Base-by-base conservation (phyloP, 2,888 invertebrate genomes). In the Tolmerus cingulatus region DNA sequence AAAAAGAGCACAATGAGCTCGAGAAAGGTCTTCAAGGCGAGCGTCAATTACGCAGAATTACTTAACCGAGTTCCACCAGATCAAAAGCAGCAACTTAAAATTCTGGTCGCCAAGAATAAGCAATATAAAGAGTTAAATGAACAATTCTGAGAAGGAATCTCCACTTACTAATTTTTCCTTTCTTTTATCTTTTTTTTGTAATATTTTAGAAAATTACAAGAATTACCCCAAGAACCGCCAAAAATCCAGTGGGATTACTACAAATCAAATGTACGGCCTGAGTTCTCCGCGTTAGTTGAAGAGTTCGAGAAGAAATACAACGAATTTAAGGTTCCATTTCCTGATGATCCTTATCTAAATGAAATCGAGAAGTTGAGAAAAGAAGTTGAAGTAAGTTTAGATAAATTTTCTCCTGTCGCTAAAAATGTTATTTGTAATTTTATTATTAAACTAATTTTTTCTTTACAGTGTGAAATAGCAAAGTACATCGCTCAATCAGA, bases 191-290 rank as follows among this genome's bases (percentile, higher is more conserved):
- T 66, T 9, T 43, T 57, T 3, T 27, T 74, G 23, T 84, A 27
- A 55, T 37, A 81, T 86, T 77, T 7, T 16, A 92, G 92, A 0
- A 90, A 90, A 14, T 86, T 91, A 3, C 82, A 86, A 1, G 90
- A 90, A 9, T 89, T 90, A 88, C 97, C 98, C 0, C 95, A 96
- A 87, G 93, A 94, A 76, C 91, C 96, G 51, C 97, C 97, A 14
- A 94, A 95, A 91, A 96, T 98, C 89, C 96, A 98, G 92, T 98
- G 98, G 96, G 92, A 94, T 0, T 92, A 93, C 86, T 98, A 98
- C 93, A 96, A 96, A 91, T 92, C 94, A 55, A 93, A 94, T 57
- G 94, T 94, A 74, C 93, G 94, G 1, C 93, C 97, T 27, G 94
- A 96, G 0, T 93, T 95, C 86, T 93, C 97, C 87, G 95, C 95